Conservation (phyloP, 2,888 invertebrate species). For the Hyalella azteca region DNA sequence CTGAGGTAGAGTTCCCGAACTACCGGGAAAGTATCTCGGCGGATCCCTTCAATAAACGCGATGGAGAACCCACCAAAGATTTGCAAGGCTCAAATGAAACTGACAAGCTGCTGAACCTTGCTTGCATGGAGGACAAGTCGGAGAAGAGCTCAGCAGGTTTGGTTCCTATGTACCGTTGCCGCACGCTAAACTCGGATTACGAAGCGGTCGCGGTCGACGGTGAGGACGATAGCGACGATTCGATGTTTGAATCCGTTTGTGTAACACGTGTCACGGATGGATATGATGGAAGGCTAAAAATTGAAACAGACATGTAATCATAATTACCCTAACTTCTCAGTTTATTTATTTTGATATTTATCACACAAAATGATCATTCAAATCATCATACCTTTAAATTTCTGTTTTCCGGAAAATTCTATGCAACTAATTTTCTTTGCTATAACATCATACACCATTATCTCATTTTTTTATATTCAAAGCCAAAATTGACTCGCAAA, state of each 20-base stretch:
- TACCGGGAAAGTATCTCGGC: no score
- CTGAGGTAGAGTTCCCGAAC: constrained; percentile 4
- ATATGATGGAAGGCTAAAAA: neutral
- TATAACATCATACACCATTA: no score
- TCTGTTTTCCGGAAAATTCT: no score
- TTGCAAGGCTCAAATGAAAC: neutral
- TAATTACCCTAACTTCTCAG: no score
- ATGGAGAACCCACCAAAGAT: neutral
- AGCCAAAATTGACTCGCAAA: no score
- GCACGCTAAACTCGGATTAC: neutral
- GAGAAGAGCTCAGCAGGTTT: no score
- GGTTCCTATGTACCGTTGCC: neutral
- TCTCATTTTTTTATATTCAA: no score
- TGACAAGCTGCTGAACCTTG: neutral
- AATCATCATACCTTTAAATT: no score
- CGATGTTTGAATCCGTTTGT: neutral
- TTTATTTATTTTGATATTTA: no score
- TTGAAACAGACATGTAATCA: constrained; percentile 11
- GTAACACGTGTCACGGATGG: neutral
- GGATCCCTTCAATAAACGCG: no score
- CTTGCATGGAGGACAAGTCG: neutral
- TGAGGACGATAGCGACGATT: neutral
- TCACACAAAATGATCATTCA: no score
- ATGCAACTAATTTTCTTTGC: no score
- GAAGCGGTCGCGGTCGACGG: neutral